phyloP scores from a whole-genome alignment of 2,113 vertebrate genomes.

The Sapajus apella region DNA sequence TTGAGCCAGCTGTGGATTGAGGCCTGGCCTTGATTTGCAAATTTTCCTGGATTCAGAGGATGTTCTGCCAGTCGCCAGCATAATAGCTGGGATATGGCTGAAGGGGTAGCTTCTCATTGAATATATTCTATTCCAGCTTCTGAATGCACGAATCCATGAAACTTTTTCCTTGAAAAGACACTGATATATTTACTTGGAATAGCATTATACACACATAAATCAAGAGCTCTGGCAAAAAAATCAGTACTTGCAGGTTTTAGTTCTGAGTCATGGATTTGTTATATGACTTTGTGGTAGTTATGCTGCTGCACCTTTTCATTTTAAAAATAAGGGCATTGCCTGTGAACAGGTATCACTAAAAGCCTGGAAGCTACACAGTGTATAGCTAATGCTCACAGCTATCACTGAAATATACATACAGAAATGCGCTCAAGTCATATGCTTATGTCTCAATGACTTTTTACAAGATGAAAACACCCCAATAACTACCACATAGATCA shows the following conservation, averaged over 20 bases:
- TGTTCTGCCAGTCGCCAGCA: constrained; percentile 63
- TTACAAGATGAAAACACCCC: neutral
- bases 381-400: neutral
- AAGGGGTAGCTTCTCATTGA: constrained; percentile 62
- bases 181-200: constrained; percentile 70
- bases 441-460: neutral
- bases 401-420: neutral
- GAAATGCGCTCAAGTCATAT: neutral
- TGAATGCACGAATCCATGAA: constrained; percentile 54
- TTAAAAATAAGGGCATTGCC: neutral
- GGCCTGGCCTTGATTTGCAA: constrained; percentile 73
- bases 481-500: neutral
- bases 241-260: constrained; percentile 65
- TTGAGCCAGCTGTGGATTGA: constrained; percentile 71
- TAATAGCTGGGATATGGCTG: constrained; percentile 64
- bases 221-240: constrained; percentile 64
- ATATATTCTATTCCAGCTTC: constrained; percentile 62
- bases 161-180: constrained; percentile 69
- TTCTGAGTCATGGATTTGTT: constrained; percentile 71
- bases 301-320: neutral
- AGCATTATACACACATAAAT: constrained; percentile 63
- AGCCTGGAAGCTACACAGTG: neutral
- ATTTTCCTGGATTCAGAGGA: constrained; percentile 71
- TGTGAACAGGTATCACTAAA: neutral
- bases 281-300: constrained; percentile 47